Evolutionary conservation across 1,140 invertebrate species (phyloP).

Genomic region (Coboldia fuscipes): DNA sequence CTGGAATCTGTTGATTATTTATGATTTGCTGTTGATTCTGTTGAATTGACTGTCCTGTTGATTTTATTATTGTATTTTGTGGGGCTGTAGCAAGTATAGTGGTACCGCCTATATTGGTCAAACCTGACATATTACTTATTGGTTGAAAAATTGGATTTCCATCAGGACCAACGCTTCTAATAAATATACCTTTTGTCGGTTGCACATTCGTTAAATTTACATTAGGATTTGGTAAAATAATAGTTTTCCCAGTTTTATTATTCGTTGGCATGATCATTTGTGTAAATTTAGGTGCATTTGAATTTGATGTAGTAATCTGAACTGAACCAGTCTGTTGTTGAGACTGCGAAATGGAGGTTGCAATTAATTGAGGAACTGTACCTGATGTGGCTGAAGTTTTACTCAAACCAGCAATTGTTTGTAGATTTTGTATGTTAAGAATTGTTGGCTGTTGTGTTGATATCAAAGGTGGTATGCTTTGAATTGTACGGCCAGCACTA

Average conservation of each 20-base stretch:
- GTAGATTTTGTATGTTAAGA: constrained; percentile 19
- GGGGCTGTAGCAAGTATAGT: constrained; percentile 17
- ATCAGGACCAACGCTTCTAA: constrained; percentile 18
- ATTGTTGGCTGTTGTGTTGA: constrained; percentile 8
- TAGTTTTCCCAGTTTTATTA: constrained; percentile 15
- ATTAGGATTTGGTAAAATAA: constrained; percentile 13
- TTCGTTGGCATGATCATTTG: constrained; percentile 10
- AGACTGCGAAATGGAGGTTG: too few relatives aligned
- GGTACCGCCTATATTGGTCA: constrained; percentile 10
- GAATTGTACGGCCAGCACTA: constrained; percentile 3
- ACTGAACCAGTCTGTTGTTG: too few relatives aligned
- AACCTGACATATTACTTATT: constrained; percentile 15
- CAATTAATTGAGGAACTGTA: too few relatives aligned
- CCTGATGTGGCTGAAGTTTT: too few relatives aligned
- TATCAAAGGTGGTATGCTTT: constrained; percentile 5
- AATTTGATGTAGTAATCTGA: constrained; percentile 4
- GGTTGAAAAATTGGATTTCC: constrained; percentile 15
- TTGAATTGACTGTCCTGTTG: constrained; percentile 7
- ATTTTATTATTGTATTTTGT: constrained; percentile 16
- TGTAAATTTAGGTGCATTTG: constrained; percentile 17
- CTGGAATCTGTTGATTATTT: constrained; percentile 13
- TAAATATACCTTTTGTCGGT: constrained; percentile 15
- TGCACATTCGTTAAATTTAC: too few relatives aligned
- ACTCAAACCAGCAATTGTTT: too few relatives aligned
- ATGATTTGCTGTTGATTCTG: constrained; percentile 8